Evolutionary conservation across 2,113 vertebrate genomes (phyloP), one percentile per base, ranked within the genome.

Genomic region (Cyanoderma ruficeps): DNA sequence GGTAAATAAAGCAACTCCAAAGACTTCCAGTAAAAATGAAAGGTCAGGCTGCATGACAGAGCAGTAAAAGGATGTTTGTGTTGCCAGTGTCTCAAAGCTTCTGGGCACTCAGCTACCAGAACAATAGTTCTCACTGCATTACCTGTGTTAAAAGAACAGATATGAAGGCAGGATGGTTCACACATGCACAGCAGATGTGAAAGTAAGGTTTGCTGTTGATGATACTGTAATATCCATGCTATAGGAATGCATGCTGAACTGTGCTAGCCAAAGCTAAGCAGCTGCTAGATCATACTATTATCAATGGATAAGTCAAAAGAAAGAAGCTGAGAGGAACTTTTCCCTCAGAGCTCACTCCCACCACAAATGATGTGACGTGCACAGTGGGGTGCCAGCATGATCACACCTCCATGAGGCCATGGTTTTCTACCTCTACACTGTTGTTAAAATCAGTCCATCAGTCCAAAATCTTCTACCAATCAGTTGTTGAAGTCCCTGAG

Each of bases 211-310:
- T 33, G 41, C 3, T 50, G 22, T 0, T 35, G 46, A 1, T 70
- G 24, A 8, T 60, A 35, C 50, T 87, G n/a, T 42, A 69, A 12
- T 2, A 18, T 67, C 85, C 57, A 53, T 86, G 65, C 35, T 64
- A 16, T 42, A 79, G 74, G 86, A 85, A 27, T 53, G 69, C 53
- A 61, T 63, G 16, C 68, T 83, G 83, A 89, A 35, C 71, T 83
- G 85, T 86, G 74, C 59, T 52, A 81, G 35, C 33, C 70, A 93
- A 94, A 95, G 83, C 31, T 57, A 53, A 85, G 71, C 84, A 80
- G 65, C 67, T 93, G 35, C 49, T 71, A 12, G 68, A 31, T 9
- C 14, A 21, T 61, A 46, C 47, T 84, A 52, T 41, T 59, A 42
- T 82, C 31, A 15, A 46, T 50, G 90, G n/a, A 11, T 75, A 85